phyloP scores from a whole-genome alignment of 2,113 vertebrate genomes.

The Aptenodytes patagonicus region DNA sequence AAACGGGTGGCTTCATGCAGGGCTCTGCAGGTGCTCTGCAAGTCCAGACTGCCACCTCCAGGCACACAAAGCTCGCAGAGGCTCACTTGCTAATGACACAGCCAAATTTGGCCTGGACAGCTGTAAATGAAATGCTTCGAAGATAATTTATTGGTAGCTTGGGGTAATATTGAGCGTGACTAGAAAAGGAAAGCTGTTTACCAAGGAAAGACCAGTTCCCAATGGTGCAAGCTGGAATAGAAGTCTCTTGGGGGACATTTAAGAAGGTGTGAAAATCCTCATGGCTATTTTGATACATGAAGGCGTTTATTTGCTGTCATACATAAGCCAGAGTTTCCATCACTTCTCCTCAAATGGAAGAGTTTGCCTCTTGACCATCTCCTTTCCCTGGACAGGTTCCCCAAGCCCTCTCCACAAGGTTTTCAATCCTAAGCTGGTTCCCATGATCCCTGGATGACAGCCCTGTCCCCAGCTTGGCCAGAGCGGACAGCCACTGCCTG shows the following conservation, averaged over 20 bases:
- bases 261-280: background rate
- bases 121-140: background rate
- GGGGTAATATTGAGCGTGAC: background rate
- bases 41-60: constrained; percentile 39
- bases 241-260: background rate
- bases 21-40: background rate
- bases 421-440: background rate
- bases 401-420: background rate
- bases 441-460: background rate
- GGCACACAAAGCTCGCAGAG: background rate
- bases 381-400: background rate
- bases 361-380: background rate
- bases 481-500: background rate
- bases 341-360: background rate
- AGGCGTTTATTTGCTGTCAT: background rate
- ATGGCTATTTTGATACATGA: background rate
- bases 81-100: background rate
- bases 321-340: background rate
- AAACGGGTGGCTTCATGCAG: background rate
- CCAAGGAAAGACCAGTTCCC: background rate
- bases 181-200: background rate
- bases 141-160: background rate
- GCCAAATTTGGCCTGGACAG: background rate
- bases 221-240: accelerated
- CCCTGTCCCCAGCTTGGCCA: background rate